Evolutionary conservation across 2,888 invertebrate genomes (phyloP), one percentile per base, ranked within the genome.

Genomic region (Operophtera brumata): DNA sequence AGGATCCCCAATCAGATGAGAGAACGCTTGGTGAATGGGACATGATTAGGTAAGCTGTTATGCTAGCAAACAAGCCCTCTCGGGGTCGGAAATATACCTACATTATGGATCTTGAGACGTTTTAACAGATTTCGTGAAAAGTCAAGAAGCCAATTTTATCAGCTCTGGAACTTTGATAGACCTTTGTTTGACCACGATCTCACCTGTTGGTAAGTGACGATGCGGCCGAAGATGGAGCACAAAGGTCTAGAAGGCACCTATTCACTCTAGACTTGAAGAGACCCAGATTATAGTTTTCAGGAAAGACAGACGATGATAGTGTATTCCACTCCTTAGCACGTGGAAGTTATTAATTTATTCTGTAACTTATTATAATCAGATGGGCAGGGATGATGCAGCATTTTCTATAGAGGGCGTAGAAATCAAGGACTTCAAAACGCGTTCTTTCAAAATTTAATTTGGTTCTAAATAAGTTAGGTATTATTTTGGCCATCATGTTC

Each of bases 41-140:
- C 55, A 47, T 69, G 66, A 71, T 72, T 65, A 62, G 62, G 47
- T 54, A 64, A 66, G 61, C 64, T 62, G 60, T 59, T 59, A 62
- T 57, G 51, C 55, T 54, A 64, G 51, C 47, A 57, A 58, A 51
- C 56, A 58, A 57, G 40, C 51, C 48, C 50, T 42, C 53, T 52
- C 56, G 57, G 57, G 58, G 46, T 42, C 14, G 30, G 32, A 25
- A 25, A 47, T n/a, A n/a, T n/a, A 32, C 46, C 36, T 52, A 48
- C 45, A 52, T 57, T 52, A 48, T 48, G 52, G 36, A 52, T 37
- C 47, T 50, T 34, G 11, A 6, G 45, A 56, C 57, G 54, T 54
- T 56, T 30, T 40, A 62, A 51, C 41, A 42, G 61, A 60, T 58
- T 58, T 39, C 20, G 40, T 25, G 46, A 47, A 48, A 50, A 57